Percentiles rank a stretch among this genome's conserved stretches.
phyloP scores from a whole-genome alignment of 2,797 vertebrate genomes.

The Muscicapa comitata region DNA sequence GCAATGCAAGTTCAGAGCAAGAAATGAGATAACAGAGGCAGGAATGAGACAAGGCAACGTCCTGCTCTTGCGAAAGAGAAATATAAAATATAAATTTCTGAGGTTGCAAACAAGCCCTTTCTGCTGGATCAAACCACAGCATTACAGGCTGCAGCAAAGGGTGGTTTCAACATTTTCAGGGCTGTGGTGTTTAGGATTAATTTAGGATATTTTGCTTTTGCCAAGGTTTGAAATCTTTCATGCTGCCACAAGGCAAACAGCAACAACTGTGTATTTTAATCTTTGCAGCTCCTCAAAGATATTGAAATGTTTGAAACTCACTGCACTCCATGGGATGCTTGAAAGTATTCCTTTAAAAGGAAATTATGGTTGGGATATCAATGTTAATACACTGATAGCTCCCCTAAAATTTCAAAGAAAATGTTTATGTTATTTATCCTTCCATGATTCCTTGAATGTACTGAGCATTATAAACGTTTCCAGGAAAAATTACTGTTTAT shows the following conservation, averaged over 20 bases:
- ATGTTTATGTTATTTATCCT: not conserved
- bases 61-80: constrained; percentile 1
- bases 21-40: not conserved
- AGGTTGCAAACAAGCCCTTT: not conserved
- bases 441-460: not conserved
- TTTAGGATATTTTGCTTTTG: not conserved
- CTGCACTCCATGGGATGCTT: not conserved
- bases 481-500: not conserved
- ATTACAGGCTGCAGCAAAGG: not conserved
- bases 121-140: not conserved
- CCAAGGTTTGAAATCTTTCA: not conserved
- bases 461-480: not conserved
- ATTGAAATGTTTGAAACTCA: not conserved
- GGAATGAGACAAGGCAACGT: not conserved
- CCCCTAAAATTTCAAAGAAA: not conserved
- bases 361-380: not conserved
- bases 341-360: not conserved
- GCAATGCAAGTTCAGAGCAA: not conserved
- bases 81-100: not conserved
- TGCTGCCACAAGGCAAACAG: not conserved
- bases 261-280: not conserved
- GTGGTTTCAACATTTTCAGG: not conserved
- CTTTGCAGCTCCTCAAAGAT: not conserved
- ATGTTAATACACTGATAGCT: not conserved
- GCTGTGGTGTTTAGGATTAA: not conserved